Conservation (phyloP, 2,888 invertebrate genomes). For the Auanema sp. region DNA sequence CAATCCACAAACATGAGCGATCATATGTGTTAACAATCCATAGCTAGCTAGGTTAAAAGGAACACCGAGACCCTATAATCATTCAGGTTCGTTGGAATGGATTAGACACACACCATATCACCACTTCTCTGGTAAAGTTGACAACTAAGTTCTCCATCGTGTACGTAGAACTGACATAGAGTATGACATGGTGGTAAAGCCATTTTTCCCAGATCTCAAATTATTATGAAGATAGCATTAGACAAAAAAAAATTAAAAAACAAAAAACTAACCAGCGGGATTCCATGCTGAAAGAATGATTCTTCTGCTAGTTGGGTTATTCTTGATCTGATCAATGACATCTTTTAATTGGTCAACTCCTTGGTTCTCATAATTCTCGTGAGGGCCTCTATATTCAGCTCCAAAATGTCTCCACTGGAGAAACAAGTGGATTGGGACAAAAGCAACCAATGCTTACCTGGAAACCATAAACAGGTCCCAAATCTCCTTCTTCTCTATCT, state of each 20-base stretch:
- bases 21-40: constrained; percentile 88
- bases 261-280: constrained; percentile 70
- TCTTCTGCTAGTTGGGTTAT: constrained; percentile 81
- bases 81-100: background rate
- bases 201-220: constrained; percentile 77
- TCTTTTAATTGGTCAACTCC: constrained; percentile 86
- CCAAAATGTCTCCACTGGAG: constrained; percentile 88
- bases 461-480: constrained; percentile 95
- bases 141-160: constrained; percentile 80
- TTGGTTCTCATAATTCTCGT: constrained; percentile 78
- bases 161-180: constrained; percentile 89
- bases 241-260: constrained; percentile 6
- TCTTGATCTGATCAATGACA: constrained; percentile 78
- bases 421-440: background rate
- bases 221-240: too few species aligned
- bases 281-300: constrained; percentile 96
- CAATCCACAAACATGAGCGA: constrained; percentile 88
- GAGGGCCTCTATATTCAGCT: constrained; percentile 81
- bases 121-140: constrained; percentile 93
- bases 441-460: constrained; percentile 69
- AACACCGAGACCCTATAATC: constrained; percentile 77
- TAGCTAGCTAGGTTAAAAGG: constrained; percentile 98
- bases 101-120: constrained; percentile 79
- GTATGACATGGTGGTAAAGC: constrained; percentile 95
- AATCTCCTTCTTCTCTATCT: constrained; percentile 86